These are phyloP conservation scores for Drosophila malerkotliana DNA, from an alignment of 1,140 invertebrate genomes.

Conservation along the genomic window DNA sequence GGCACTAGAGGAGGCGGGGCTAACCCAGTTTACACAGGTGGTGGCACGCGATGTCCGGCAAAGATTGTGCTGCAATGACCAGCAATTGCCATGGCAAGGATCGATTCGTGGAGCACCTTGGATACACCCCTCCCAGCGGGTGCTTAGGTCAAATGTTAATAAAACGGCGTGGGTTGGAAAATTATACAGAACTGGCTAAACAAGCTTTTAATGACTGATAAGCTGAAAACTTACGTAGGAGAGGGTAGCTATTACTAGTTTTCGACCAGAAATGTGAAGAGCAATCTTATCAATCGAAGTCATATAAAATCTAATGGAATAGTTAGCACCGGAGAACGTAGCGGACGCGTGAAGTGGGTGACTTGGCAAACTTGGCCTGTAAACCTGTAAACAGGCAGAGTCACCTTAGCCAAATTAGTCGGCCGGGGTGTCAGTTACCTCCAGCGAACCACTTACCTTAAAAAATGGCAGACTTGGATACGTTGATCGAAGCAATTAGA, in stretches of 20 bases:
- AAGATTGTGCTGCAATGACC: conserved; percentile 62
- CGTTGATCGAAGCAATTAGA: conserved; percentile 63
- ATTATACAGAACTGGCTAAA: background rate
- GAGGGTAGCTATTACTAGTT: background rate
- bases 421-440: conserved; percentile 32
- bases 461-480: conserved; percentile 25
- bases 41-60: conserved; percentile 68
- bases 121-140: conserved; percentile 3
- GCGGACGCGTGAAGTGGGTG: conserved; percentile 8
- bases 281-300: conserved; percentile 30
- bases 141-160: conserved; percentile 37
- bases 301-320: background rate
- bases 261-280: conserved; percentile 13
- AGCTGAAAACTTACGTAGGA: background rate
- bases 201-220: conserved; percentile 10
- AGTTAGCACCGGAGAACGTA: background rate
- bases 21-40: conserved; percentile 63
- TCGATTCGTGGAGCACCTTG: conserved; percentile 25
- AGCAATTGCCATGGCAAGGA: conserved; percentile 43
- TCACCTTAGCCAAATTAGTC: background rate
- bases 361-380: conserved; percentile 8
- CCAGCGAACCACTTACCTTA: conserved; percentile 25
- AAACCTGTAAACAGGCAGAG: background rate
- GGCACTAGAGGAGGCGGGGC: conserved; percentile 7
- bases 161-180: conserved; percentile 5